phyloP scores from a whole-genome alignment of 2,797 vertebrate species.

The Lepilemur ruficaudatus region DNA sequence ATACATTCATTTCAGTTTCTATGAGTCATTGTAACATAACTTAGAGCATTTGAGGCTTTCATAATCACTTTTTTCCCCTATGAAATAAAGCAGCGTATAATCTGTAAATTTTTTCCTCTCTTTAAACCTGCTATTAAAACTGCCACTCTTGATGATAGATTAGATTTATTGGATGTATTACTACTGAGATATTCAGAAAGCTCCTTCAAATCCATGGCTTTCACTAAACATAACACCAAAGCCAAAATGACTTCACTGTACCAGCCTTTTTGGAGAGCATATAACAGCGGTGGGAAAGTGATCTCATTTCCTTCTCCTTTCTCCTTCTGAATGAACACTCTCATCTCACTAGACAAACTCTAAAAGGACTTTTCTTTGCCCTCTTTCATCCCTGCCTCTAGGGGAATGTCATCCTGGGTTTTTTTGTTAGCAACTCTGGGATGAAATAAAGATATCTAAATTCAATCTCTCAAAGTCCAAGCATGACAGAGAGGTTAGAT shows the following conservation, averaged over 20 bases:
- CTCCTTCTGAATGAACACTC: not conserved
- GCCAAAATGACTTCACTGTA: not conserved
- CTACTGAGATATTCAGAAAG: not conserved
- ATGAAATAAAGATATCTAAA: not conserved
- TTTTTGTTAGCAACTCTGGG: not conserved
- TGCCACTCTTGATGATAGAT: not conserved
- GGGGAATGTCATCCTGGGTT: not conserved
- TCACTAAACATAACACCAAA: not conserved
- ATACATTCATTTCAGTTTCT: not conserved
- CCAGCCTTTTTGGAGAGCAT: not conserved
- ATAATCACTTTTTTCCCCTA: not conserved
- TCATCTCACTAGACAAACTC: not conserved
- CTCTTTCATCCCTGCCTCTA: not conserved
- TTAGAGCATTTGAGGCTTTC: not conserved
- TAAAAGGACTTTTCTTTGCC: not conserved
- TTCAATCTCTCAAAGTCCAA: not conserved
- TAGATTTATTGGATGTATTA: not conserved
- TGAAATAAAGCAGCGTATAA: conserved; percentile 3
- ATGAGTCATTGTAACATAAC: conserved; percentile 12
- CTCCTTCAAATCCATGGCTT: not conserved
- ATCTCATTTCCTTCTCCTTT: not conserved
- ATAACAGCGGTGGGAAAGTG: not conserved
- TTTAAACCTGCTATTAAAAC: conserved; percentile 15
- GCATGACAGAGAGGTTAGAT: not conserved
- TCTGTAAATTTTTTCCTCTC: not conserved